Evolutionary conservation across 2,113 vertebrate species (phyloP).

Genomic region (Falco punctatus): DNA sequence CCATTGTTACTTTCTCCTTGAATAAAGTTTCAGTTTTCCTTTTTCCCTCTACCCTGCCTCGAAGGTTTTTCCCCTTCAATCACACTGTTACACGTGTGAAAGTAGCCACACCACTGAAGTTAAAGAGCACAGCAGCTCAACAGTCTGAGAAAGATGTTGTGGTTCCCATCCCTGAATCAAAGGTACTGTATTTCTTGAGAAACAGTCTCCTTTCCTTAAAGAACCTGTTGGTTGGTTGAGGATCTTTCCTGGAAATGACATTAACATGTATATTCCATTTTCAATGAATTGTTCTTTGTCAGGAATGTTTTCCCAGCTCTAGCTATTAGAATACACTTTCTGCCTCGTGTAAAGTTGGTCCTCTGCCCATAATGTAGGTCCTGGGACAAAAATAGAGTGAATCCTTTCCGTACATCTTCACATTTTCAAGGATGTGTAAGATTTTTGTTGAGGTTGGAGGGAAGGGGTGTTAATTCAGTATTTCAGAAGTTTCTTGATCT

Average conservation of each 20-base stretch:
- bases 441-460: not conserved
- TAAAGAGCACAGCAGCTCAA: not conserved
- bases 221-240: not conserved
- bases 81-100: not conserved
- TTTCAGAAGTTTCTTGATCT: conserved; percentile 12
- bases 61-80: not conserved
- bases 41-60: not conserved
- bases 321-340: not conserved
- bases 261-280: not conserved
- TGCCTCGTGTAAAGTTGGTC: not conserved
- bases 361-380: not conserved
- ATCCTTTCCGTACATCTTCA: not conserved
- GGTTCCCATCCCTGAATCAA: not conserved
- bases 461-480: not conserved
- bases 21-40: not conserved
- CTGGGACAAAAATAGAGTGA: conserved; percentile 3
- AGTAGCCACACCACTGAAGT: not conserved
- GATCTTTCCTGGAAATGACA: not conserved
- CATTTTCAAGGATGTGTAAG: not conserved
- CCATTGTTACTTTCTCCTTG: accelerated
- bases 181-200: not conserved
- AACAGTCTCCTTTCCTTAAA: not conserved
- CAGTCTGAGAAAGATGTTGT: not conserved
- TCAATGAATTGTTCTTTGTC: not conserved
- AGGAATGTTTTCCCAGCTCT: not conserved